Base-by-base conservation (phyloP, 1,140 invertebrate species). In the Acromyrmex charruanus region DNA sequence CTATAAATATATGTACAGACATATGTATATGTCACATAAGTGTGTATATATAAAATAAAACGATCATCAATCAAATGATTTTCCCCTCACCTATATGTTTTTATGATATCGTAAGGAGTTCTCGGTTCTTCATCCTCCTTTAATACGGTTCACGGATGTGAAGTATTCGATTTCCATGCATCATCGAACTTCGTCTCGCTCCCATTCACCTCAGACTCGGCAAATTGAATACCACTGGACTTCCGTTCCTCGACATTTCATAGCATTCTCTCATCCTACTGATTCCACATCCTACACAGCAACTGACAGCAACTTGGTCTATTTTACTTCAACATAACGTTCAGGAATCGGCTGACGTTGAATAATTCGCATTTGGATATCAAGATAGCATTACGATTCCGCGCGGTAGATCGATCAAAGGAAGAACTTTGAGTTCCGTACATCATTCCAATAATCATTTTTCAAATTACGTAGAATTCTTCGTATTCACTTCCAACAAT, bases 191-290 rank as follows among this genome's bases (percentile, higher is more conserved):
- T 81, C 51, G 16, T 12, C 79, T 58, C 16, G 31, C 39, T 58
- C 53, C 68, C 35, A 14, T 81, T 81, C 51, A 72, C 21, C 21
- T 25, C 10, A 53, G 6, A 39, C 25, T 65, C 16, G 51, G 65
- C 66, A 81, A 72, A 81, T 81, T 28, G 79, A 81, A 58, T 71
- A 16, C 16, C 53, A 58, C 44, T 35, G 51, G n/a, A 31, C 16
- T 71, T 69, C 49, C 49, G 65, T 58, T 44, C 51, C 21, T 53
- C 28, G 63, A 35, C 49, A 59, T 59, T 58, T 66, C 31, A 81
- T 69, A 80, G n/a, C 77, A 35, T 10, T 18, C 10, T 21, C n/a
- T 16, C 16, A 21, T 51, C 28, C 3, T 21, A 12, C 18, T 81
- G 51, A 59, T 44, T 28, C 7, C 35, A 39, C 7, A 39, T 39